A percentile compares a stretch with the other conserved stretches of the same genome.
Evolutionary conservation across 1,140 invertebrate genomes (phyloP).

Genomic region (Spodoptera frugiperda): DNA sequence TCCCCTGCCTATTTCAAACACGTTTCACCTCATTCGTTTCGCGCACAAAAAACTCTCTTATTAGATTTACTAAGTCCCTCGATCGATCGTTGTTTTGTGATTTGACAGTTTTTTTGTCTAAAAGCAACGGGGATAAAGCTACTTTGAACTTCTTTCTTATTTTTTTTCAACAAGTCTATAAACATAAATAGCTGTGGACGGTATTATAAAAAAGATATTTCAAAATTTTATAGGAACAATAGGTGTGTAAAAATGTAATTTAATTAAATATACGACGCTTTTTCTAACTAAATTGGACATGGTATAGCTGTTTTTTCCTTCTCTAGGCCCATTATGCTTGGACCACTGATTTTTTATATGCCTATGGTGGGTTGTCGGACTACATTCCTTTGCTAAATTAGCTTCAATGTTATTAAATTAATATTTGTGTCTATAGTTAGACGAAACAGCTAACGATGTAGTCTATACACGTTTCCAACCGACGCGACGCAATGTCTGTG

Average conservation of each 20-base stretch:
- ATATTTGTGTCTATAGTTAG: conserved; percentile 17
- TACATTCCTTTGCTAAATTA: conserved; percentile 13
- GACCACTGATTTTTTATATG: conserved; percentile 9
- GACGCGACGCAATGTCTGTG: conserved; percentile 23
- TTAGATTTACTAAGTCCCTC: conserved; percentile 77
- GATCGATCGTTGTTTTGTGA: conserved; percentile 75
- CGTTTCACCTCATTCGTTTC: conserved; percentile 84
- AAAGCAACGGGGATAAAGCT: conserved; percentile 7
- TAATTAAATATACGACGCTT: conserved; percentile 28
- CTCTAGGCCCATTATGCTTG: not conserved
- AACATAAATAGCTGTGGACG: conserved; percentile 1
- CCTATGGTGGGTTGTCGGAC: conserved; percentile 1
- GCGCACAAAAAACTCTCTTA: conserved; percentile 81
- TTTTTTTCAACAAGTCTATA: conserved; percentile 1
- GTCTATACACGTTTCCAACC: conserved; percentile 13
- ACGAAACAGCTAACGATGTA: conserved; percentile 9
- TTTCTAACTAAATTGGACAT: conserved; percentile 16
- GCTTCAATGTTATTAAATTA: conserved; percentile 3
- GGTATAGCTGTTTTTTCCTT: not conserved
- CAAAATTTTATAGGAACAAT: conserved; percentile 30
- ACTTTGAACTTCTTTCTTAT: conserved; percentile 12
- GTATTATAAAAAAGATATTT: conserved; percentile 5
- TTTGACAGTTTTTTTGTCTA: conserved; percentile 62
- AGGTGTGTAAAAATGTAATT: conserved; percentile 18
- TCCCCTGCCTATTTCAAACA: conserved; percentile 86